A percentile compares a stretch with the other conserved stretches of the same genome.
These are phyloP conservation scores for Clarias laeviceps DNA, from an alignment of 2,797 vertebrate genomes.

Conservation along the genomic window DNA sequence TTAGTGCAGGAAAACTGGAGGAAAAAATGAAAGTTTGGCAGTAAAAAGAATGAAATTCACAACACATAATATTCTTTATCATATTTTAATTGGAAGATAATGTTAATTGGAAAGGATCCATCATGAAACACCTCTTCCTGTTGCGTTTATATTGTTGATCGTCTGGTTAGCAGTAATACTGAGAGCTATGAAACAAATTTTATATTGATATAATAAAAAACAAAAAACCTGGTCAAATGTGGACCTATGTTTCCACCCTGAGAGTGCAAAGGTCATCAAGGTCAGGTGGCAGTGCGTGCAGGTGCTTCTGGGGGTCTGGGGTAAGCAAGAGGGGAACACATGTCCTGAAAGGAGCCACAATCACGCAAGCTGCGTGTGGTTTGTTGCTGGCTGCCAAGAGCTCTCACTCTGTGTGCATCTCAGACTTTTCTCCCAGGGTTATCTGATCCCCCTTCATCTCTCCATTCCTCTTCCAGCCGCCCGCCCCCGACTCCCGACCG, in stretches of 20 bases:
- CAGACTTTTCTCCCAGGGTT: slow-evolving; percentile 75
- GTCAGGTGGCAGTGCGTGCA: slow-evolving; percentile 62
- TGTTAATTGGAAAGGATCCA: slow-evolving; percentile 9
- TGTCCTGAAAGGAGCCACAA: slow-evolving; percentile 66
- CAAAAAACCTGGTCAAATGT: neutral
- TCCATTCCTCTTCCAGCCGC: slow-evolving; percentile 52
- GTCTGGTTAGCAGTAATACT: neutral
- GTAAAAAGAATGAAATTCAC: slow-evolving; percentile 15
- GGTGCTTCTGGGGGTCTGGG: slow-evolving; percentile 66
- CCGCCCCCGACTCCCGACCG: slow-evolving; percentile 64
- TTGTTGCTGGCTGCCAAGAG: slow-evolving; percentile 76
- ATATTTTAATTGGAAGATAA: slow-evolving; percentile 2
- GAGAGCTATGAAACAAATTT: neutral
- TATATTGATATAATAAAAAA: neutral
- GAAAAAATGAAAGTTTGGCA: slow-evolving; percentile 19
- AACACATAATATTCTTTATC: slow-evolving; percentile 1
- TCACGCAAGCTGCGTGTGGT: slow-evolving; percentile 80
- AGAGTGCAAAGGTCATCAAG: slow-evolving; percentile 58
- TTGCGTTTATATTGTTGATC: neutral
- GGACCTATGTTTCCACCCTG: neutral
- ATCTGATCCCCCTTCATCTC: slow-evolving; percentile 76
- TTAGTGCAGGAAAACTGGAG: slow-evolving; percentile 17
- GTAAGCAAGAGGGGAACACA: slow-evolving; percentile 49
- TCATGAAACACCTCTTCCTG: neutral
- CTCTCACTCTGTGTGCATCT: slow-evolving; percentile 79